Evolutionary conservation across 2,888 invertebrate genomes (phyloP), one percentile per base, ranked within the genome.

Genomic region (Lepidocyrtinus sp.): DNA sequence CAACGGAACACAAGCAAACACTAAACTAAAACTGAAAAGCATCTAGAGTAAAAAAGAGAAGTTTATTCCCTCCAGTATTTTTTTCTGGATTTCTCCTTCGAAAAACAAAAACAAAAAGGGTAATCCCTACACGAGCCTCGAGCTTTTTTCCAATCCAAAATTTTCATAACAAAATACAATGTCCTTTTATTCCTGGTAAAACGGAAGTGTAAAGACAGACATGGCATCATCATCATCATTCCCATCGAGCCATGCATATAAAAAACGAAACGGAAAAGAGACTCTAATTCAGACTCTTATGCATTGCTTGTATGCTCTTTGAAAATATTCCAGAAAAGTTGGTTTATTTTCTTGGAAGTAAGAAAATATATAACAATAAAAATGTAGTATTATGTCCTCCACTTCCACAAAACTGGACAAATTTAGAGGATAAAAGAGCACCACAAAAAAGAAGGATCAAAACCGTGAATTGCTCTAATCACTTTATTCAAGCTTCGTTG

Each of bases 1-100:
- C 55, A 55, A 80, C 80, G 80, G 75, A 80, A 80, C 80, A 79
- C 79, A 50, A 75, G 69, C 75, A 75, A 75, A 67, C 75, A 78
- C 79, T 36, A 79, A 74, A 74, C 55, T 55, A 55, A 75, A 80
- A 75, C 79, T 63, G 59, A 71, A 75, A 55, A 55, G 55, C 55
- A 55, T 55, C 55, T 55, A 55, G 55, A 55, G 55, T 55, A 55
- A 55, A 55, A 36, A 36, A 36, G 36, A 55, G 55, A 55, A 55
- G 15, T 55, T 55, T 55, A 55, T 55, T 55, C 55, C 55, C 55
- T 55, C 17, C 55, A 55, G 55, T 55, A 55, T 55, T 55, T 55
- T 55, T 55, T 55, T 7, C 36, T 36, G 55, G n/a, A 55, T 5
- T 55, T 55, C 55, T 55, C 55, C 55, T 55, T 55, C 55, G 55